Conservation (phyloP, 2,797 vertebrate genomes). For the Pantherophis vulpinus region DNA sequence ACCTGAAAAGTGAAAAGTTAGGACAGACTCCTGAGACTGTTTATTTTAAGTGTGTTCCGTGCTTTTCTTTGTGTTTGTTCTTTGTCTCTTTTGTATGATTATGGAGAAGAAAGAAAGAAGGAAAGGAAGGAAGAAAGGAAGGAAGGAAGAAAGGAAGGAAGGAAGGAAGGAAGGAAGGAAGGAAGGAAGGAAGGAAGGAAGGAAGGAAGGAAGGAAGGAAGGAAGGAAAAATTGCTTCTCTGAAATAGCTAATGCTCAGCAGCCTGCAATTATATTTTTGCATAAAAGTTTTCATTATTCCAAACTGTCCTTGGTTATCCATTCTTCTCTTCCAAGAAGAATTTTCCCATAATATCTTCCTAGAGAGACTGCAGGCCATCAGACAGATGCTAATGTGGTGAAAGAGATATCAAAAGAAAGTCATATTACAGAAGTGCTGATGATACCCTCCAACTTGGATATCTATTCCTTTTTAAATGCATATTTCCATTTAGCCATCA, state of each 20-base stretch:
- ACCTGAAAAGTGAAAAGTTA: background rate
- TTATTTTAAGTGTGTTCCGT: background rate
- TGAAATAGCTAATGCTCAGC: background rate
- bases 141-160: background rate
- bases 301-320: background rate
- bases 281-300: background rate
- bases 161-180: background rate
- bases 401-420: background rate
- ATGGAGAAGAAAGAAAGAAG: background rate
- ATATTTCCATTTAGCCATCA: background rate
- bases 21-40: background rate
- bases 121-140: background rate
- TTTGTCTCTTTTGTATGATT: background rate
- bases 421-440: background rate
- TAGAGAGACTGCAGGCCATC: background rate
- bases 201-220: background rate
- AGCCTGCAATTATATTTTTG: background rate
- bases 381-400: background rate
- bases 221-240: background rate
- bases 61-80: background rate
- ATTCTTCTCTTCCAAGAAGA: background rate
- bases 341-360: background rate
- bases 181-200: background rate
- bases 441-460: background rate
- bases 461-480: background rate